Base-by-base conservation (phyloP, 2,113 vertebrate genomes). In the Zingel zingel region DNA sequence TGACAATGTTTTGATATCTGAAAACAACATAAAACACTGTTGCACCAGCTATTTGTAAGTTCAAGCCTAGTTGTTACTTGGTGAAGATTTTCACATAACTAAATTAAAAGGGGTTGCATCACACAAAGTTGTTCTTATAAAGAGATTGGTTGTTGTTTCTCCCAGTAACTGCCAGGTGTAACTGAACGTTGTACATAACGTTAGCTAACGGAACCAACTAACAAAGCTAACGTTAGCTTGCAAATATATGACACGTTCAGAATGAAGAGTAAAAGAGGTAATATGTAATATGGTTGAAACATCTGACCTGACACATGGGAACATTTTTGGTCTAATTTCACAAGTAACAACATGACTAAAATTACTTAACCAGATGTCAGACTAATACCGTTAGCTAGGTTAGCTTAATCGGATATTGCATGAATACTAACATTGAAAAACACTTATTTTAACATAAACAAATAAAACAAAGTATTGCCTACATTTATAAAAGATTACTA, bases 21-120 rank as follows among this genome's bases (percentile, higher is more conserved):
- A 74, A 84, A 45, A 69, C 21, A 39, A 69, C 7, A 15, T 53
- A 1, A 16, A 80, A 59, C 57, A n/a, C 33, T 54, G 33, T 18
- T 54, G 62, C 76, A 63, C 48, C 74, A 77, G 48, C 61, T 39
- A 27, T 73, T 72, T 14, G 7, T 59, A 71, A 53, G 6, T 68
- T 64, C 5, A 56, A 36, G 10, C 19, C 25, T 23, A 8, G 16
- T 50, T 45, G 45, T 66, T 4, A 51, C 27, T 33, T 9, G 10
- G 58, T 18, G 10, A n/a, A 64, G 5, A 43, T 54, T 27, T 21
- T 45, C 11, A 45, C 6, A 5, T 43, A 1, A 3, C 30, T 18
- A 9, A 53, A 75, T 39, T 9, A 25, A 27, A 54, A 15, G 5
- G 7, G 1, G 1, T 11, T 48, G 13, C 11, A 21, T 51, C 16